Conservation (phyloP, 1,140 invertebrate genomes). For the Ceratina japonica region DNA sequence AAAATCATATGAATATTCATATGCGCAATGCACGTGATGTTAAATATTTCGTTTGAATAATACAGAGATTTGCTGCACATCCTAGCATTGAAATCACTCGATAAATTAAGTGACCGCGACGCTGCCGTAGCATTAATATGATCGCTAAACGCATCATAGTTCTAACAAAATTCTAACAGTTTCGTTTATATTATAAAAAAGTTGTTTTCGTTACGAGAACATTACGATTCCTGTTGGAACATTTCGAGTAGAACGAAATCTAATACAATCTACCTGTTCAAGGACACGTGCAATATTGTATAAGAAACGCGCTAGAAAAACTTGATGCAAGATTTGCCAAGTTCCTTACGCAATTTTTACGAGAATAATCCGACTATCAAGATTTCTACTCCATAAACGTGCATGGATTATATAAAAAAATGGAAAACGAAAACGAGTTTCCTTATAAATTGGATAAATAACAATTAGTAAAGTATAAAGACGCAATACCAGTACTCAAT, state of each 20-base stretch:
- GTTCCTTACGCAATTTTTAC: neutral
- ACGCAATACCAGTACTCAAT: constrained; percentile 22
- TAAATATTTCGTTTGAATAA: constrained; percentile 23
- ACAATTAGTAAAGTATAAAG: neutral
- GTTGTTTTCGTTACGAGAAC: neutral
- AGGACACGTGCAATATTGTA: neutral
- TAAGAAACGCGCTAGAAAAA: neutral
- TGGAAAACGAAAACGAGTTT: neutral
- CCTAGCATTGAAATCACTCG: constrained; percentile 72
- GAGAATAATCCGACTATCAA: neutral
- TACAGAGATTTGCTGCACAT: constrained; percentile 40
- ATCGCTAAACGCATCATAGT: neutral
- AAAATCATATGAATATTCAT: neutral
- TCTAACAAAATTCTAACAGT: neutral
- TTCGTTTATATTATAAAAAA: neutral
- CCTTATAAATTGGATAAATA: neutral
- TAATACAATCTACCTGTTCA: constrained; percentile 5
- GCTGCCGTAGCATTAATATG: constrained; percentile 30
- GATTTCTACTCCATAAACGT: neutral
- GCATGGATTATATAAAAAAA: neutral
- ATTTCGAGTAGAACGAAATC: neutral
- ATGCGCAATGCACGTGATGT: neutral
- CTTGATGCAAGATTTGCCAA: neutral
- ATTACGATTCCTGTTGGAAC: neutral
- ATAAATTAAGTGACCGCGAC: constrained; percentile 57